These are phyloP conservation scores for Psylliodes chrysocephalus DNA, from an alignment of 2,888 invertebrate species.

Conservation along the genomic window DNA sequence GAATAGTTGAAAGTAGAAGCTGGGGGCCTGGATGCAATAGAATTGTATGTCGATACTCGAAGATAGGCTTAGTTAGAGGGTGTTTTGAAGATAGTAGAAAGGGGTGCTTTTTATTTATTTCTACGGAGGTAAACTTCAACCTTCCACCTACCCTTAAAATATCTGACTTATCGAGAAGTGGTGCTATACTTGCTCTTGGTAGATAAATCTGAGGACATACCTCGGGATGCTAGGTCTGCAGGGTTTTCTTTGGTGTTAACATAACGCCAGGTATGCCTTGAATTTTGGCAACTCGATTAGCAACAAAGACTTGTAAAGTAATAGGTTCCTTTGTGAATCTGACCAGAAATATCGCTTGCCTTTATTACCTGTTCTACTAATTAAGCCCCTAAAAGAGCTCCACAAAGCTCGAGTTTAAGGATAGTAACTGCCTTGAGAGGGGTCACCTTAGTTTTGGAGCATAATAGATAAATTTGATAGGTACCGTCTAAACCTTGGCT, in stretches of 20 bases:
- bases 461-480: not conserved
- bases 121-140: too few species aligned
- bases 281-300: not conserved
- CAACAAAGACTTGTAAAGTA: not conserved
- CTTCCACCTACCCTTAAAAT: too few species aligned
- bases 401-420: not conserved
- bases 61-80: not conserved
- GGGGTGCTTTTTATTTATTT: too few species aligned
- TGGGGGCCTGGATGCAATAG: not conserved
- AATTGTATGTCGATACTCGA: not conserved
- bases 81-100: too few species aligned
- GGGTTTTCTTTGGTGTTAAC: too few species aligned
- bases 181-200: too few species aligned
- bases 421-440: not conserved
- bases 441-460: conserved; percentile 3
- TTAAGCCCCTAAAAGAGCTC: not conserved
- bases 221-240: too few species aligned
- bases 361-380: not conserved
- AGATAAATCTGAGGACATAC: too few species aligned
- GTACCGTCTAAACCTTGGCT: not conserved
- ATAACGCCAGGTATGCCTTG: too few species aligned
- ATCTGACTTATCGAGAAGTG: too few species aligned
- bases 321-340: conserved; percentile 10
- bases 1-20: not conserved
- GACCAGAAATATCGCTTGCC: too few species aligned